Percentiles rank a stretch among this genome's conserved stretches.
Evolutionary conservation across 2,888 invertebrate species (phyloP).

Genomic region (Pyralis farinalis): DNA sequence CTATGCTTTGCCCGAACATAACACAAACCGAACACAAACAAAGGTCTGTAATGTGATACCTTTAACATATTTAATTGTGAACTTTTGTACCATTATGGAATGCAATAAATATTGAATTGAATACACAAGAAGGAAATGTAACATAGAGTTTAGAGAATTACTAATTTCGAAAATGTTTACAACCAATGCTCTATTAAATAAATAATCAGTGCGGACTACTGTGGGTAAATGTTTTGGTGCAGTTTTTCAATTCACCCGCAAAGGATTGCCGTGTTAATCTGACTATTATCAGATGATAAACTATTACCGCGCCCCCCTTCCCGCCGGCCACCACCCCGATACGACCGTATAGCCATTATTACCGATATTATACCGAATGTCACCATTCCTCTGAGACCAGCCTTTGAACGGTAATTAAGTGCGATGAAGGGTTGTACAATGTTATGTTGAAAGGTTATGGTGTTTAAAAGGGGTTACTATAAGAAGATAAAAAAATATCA

Average conservation of each 20-base stretch:
- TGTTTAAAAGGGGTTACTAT: conserved; percentile 2
- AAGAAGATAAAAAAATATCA: too few relatives aligned
- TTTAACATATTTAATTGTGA: too few relatives aligned
- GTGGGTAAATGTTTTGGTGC: conserved; percentile 59
- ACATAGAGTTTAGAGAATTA: too few relatives aligned
- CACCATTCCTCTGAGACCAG: conserved; percentile 41
- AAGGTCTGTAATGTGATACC: too few relatives aligned
- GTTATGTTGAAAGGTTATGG: conserved; percentile 12
- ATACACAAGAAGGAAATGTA: too few relatives aligned
- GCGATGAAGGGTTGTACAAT: conserved; percentile 33
- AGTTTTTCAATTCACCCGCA: conserved; percentile 67
- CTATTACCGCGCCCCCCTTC: conserved; percentile 37
- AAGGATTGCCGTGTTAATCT: conserved; percentile 76
- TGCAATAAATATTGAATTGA: too few relatives aligned
- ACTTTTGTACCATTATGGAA: too few relatives aligned
- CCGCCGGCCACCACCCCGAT: conserved; percentile 17
- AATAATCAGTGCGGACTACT: conserved; percentile 49
- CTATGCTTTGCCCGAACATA: too few relatives aligned
- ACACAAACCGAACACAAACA: too few relatives aligned
- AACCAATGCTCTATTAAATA: too few relatives aligned
- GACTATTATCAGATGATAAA: conserved; percentile 67
- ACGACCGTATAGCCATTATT: conserved; percentile 32
- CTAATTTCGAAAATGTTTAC: too few relatives aligned
- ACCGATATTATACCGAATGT: conserved; percentile 65
- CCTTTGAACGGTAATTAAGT: conserved; percentile 28